phyloP scores from a whole-genome alignment of 1,140 invertebrate species.

The Anagrus nilaparvatae region DNA sequence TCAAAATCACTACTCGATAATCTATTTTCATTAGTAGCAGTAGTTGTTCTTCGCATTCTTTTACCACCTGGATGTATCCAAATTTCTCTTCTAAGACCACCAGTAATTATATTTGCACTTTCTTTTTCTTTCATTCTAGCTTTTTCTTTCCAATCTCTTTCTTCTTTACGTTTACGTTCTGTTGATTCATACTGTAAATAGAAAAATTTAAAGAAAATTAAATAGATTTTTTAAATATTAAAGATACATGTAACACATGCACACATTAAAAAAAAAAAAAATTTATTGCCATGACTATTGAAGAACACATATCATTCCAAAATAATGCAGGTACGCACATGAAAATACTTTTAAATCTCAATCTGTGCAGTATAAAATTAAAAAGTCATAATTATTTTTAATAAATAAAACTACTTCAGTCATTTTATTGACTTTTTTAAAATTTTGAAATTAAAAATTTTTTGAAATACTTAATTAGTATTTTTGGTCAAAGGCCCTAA shows the following conservation, averaged over 20 bases:
- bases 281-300: no score
- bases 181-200: constrained; percentile 62
- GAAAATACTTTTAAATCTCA: no score
- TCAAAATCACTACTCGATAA: constrained; percentile 49
- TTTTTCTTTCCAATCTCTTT: constrained; percentile 46
- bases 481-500: no score
- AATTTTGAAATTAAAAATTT: no score
- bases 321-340: no score
- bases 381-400: no score
- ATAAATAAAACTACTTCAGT: no score
- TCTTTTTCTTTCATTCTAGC: constrained; percentile 50
- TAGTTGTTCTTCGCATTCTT: constrained; percentile 54
- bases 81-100: constrained; percentile 56
- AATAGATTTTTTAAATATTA: constrained; percentile 7
- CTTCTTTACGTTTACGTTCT: constrained; percentile 62
- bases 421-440: no score
- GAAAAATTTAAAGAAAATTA: constrained; percentile 16
- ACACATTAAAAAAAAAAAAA: no score
- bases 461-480: no score
- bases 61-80: constrained; percentile 72
- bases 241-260: constrained; percentile 1
- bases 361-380: no score
- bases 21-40: constrained; percentile 41
- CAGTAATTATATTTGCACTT: constrained; percentile 35
- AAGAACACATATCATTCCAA: no score